A percentile compares a stretch with the other conserved stretches of the same genome.
Evolutionary conservation across 2,113 vertebrate genomes (phyloP).

Genomic region (Halcyon malimbica): DNA sequence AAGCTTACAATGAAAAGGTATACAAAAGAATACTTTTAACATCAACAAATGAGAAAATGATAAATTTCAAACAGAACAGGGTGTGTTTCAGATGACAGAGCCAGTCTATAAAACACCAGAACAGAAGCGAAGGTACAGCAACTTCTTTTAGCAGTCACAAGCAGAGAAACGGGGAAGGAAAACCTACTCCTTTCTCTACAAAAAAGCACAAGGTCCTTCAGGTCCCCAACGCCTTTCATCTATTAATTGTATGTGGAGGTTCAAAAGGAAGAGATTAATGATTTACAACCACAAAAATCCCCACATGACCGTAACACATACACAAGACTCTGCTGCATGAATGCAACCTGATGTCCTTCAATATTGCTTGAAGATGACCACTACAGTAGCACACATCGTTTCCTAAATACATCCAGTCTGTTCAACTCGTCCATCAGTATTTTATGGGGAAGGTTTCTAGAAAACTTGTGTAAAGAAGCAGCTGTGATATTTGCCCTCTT

Average conservation of each 20-base stretch:
- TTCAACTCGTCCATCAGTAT: neutral
- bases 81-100: neutral
- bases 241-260: neutral
- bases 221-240: neutral
- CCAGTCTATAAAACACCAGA: neutral
- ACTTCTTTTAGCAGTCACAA: neutral
- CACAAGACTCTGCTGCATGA: neutral
- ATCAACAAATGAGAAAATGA: neutral
- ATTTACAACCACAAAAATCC: neutral
- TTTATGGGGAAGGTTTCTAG: neutral
- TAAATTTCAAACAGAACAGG: neutral
- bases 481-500: neutral
- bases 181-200: neutral
- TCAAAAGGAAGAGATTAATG: neutral
- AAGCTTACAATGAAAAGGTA: neutral
- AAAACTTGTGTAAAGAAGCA: neutral
- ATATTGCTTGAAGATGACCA: neutral
- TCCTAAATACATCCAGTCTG: neutral
- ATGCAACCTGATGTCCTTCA: neutral
- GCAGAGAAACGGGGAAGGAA: neutral
- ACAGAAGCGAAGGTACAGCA: fast-evolving
- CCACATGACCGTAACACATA: fast-evolving
- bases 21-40: neutral
- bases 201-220: neutral
- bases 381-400: fast-evolving